phyloP scores from a whole-genome alignment of 1,140 invertebrate species.

The Bombyx mandarina region DNA sequence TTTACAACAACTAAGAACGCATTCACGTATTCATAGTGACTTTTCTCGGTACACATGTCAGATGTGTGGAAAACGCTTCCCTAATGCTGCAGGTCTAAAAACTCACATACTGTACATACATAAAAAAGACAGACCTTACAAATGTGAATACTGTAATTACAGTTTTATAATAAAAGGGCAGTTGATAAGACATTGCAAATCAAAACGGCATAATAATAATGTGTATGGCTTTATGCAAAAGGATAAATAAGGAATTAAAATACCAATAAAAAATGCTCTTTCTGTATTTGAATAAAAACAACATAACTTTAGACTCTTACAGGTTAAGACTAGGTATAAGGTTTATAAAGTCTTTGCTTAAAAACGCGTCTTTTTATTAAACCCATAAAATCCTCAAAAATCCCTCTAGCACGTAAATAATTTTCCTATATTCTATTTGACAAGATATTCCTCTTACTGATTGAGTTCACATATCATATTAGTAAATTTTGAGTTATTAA shows the following conservation, averaged over 20 bases:
- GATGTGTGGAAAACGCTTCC: background rate
- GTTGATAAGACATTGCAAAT: background rate
- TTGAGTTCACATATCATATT: too few species aligned
- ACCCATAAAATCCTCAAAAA: too few species aligned
- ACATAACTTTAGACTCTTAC: too few species aligned
- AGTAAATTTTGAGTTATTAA: too few species aligned
- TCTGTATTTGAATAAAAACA: background rate
- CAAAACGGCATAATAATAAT: background rate
- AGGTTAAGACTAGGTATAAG: too few species aligned
- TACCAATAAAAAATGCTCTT: background rate
- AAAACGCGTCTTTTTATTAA: too few species aligned
- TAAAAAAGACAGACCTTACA: background rate
- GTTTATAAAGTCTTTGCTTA: too few species aligned
- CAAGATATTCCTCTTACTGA: too few species aligned
- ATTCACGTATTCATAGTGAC: constrained; percentile 6
- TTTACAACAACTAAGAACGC: background rate
- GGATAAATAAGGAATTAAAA: too few species aligned
- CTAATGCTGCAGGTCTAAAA: background rate
- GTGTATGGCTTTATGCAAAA: background rate
- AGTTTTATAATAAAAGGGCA: background rate
- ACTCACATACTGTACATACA: constrained; percentile 1
- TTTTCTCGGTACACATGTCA: constrained; percentile 6
- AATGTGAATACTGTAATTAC: constrained; percentile 1
- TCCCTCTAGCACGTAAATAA: too few species aligned
- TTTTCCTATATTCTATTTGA: too few species aligned